Percentiles rank a stretch among this genome's conserved stretches.
Evolutionary conservation across 1,140 invertebrate genomes (phyloP).

Genomic region (Orchestia grillus): DNA sequence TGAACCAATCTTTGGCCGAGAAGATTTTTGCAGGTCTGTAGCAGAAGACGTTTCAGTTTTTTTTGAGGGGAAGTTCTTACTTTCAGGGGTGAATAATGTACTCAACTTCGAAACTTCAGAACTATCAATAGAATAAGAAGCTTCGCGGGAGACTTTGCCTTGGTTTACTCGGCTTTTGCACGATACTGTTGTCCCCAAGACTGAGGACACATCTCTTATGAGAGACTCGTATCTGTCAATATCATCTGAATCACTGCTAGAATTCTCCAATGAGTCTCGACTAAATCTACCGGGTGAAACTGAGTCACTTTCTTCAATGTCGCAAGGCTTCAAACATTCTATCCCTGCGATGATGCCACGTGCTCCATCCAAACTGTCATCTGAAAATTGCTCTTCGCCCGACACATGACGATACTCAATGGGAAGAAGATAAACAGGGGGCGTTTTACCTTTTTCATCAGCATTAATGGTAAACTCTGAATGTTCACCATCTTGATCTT

Average conservation of each 20-base stretch:
- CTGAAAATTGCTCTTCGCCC: constrained; percentile 42
- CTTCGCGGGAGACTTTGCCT: background rate
- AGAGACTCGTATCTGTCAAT: background rate
- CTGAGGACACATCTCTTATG: constrained; percentile 4
- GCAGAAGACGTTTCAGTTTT: background rate
- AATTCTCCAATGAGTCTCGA: constrained; percentile 22
- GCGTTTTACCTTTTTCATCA: background rate
- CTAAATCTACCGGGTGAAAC: constrained; percentile 44
- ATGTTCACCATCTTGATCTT: background rate
- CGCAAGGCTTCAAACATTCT: constrained; percentile 34
- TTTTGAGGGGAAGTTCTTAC: background rate
- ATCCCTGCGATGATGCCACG: constrained; percentile 38
- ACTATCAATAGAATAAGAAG: background rate
- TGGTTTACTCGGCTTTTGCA: background rate
- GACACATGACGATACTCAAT: constrained; percentile 43
- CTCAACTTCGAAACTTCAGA: background rate
- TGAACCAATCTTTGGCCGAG: background rate
- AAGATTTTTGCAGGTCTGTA: background rate
- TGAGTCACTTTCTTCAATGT: constrained; percentile 8
- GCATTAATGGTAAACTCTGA: background rate
- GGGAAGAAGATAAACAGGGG: background rate
- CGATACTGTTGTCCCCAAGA: background rate
- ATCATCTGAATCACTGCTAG: constrained; percentile 5
- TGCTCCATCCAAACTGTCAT: constrained; percentile 30
- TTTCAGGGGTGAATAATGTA: background rate